phyloP scores from a whole-genome alignment of 2,797 vertebrate species.

The Tapera naevia region DNA sequence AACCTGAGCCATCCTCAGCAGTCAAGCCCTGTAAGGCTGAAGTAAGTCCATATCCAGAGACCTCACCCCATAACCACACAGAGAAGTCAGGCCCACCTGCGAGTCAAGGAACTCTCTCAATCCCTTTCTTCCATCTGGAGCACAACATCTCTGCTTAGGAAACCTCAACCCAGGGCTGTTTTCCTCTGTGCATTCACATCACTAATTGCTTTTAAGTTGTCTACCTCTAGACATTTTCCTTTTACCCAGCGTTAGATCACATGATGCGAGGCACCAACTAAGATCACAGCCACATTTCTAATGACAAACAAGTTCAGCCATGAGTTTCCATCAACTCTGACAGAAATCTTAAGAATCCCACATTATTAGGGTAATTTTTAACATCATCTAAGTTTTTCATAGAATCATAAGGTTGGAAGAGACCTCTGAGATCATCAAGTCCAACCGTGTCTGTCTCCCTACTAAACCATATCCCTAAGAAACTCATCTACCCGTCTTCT shows the following conservation, averaged over 20 bases:
- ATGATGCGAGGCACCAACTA: background rate
- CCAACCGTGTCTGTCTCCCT: too few species aligned
- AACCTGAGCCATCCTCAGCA: background rate
- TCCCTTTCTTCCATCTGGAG: fast-evolving
- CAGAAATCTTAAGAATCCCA: background rate
- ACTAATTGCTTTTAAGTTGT: background rate
- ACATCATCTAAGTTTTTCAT: background rate
- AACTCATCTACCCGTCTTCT: too few species aligned
- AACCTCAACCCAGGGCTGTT: background rate
- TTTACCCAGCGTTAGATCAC: background rate
- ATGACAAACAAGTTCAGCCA: background rate
- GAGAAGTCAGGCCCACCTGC: background rate
- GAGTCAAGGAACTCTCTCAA: background rate
- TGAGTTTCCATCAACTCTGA: background rate
- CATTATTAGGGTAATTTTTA: background rate
- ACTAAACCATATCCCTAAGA: too few species aligned
- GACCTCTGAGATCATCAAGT: too few species aligned
- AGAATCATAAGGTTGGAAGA: too few species aligned
- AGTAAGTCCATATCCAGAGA: background rate
- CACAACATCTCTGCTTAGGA: fast-evolving
- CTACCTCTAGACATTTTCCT: background rate
- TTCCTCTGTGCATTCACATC: background rate
- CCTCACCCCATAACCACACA: fast-evolving
- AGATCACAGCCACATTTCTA: background rate
- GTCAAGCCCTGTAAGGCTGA: background rate